Base-by-base conservation (phyloP, 2,888 invertebrate genomes). In the Anoplius nigerrimus region DNA sequence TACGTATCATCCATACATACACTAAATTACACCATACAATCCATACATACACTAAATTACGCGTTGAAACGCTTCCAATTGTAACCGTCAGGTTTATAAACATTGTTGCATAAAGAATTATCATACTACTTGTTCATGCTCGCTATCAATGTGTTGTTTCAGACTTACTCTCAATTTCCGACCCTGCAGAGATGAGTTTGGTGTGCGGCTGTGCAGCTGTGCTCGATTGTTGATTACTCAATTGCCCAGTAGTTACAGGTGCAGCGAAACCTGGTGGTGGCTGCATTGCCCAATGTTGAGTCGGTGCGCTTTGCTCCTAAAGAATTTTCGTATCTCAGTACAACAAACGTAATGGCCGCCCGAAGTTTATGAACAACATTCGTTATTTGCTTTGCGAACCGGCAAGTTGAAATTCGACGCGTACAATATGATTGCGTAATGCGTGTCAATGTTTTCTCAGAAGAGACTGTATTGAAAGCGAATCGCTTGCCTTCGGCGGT, bases 251-350 rank as follows among this genome's bases (percentile, higher is more conserved):
- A 58, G 86, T 84, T 63, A 85, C 82, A 60, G 88, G 83, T 43
- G 86, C 87, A 66, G 85, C 86, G 66, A 88, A 88, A 43, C 88
- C 88, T 21, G 88, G 88, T 51, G 88, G 88, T 71, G 88, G 88
- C 76, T 87, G 88, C 87, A 88, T 88, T 54, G 88, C 88, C 88
- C 88, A 88, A 72, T 88, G 88, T 65, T 88, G 88, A 79, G 84
- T 79, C 56, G 86, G 80, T 75, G 84, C 81, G 61, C 76, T 85
- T 72, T 86, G 87, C 72, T 88, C 88, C 88, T 88, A 57, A 20
- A 52, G 22, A 52, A 15, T 52, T 52, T 52, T 18, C 52, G n/a
- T 27, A n/a, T 27, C 8, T 55, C 18, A 21, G n/a, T 27, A 34
- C 16, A 54, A 13, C 13, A 16, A 55, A 11, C 34, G 8, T 2